A percentile compares a stretch with the other conserved stretches of the same genome.
Conservation (phyloP, 2,113 vertebrate genomes). For the Castor canadensis region DNA sequence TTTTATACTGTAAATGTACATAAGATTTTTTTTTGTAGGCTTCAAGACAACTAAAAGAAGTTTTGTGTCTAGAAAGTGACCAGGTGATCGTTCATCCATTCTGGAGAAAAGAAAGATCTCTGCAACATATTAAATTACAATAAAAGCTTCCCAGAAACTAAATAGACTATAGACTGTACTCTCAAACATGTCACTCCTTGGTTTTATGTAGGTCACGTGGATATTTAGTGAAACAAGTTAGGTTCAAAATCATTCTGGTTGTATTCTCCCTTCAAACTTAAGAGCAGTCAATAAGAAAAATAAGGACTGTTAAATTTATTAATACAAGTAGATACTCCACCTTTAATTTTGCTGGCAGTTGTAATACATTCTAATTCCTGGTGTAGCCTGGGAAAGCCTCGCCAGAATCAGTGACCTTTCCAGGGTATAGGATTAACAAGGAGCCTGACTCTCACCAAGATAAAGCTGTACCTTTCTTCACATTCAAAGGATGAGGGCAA, state of each 20-base stretch:
- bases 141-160: slow-evolving; percentile 78
- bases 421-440: slow-evolving; percentile 73
- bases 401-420: slow-evolving; percentile 61
- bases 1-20: not conserved
- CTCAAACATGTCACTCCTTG: slow-evolving; percentile 79
- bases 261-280: slow-evolving; percentile 40
- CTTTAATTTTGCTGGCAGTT: not conserved
- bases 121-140: slow-evolving; percentile 59
- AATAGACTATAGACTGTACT: slow-evolving; percentile 58
- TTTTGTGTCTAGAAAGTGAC: slow-evolving; percentile 50
- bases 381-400: slow-evolving; percentile 4
- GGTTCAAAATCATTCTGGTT: slow-evolving; percentile 70
- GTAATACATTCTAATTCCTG: slow-evolving; percentile 27
- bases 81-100: slow-evolving; percentile 42
- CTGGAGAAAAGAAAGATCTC: not conserved
- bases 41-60: slow-evolving; percentile 52
- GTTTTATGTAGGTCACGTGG: slow-evolving; percentile 84
- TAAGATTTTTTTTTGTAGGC: not conserved
- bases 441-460: slow-evolving; percentile 82
- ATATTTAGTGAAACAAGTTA: slow-evolving; percentile 82
- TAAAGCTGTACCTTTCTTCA: slow-evolving; percentile 87
- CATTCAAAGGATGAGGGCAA: slow-evolving; percentile 88
- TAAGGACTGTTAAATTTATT: not conserved
- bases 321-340: slow-evolving; percentile 39
- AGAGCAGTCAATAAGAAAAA: not conserved